Conservation (phyloP, 2,113 vertebrate genomes). For the Ursus arctos region DNA sequence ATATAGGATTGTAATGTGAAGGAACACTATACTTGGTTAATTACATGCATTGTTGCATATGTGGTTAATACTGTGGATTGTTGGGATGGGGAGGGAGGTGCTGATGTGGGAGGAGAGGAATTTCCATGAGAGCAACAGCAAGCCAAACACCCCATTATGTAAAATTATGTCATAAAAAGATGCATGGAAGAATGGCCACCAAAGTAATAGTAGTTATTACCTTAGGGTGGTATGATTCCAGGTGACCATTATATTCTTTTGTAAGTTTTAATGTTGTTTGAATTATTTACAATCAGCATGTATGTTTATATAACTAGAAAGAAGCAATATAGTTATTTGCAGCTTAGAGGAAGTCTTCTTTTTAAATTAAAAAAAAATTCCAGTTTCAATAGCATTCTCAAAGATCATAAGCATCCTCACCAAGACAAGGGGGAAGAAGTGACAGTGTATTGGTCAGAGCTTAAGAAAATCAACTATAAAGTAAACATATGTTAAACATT, state of each 20-base stretch:
- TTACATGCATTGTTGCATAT: not conserved
- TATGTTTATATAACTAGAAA: not conserved
- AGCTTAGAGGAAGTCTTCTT: not conserved
- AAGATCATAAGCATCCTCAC: not conserved
- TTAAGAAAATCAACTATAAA: constrained; percentile 41
- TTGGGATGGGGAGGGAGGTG: not conserved
- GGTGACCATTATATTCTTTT: not conserved
- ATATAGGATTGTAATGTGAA: not conserved
- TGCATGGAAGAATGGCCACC: not conserved
- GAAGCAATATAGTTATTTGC: not conserved
- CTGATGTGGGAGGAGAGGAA: not conserved
- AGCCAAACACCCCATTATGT: not conserved
- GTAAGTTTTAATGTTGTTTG: not conserved
- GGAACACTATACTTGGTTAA: not conserved
- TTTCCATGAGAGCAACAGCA: not conserved
- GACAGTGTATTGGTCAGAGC: not conserved
- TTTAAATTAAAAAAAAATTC: constrained; percentile 18
- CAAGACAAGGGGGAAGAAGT: not conserved
- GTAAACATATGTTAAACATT: not conserved
- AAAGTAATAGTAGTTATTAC: not conserved
- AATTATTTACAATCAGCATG: constrained; percentile 4
- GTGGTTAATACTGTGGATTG: not conserved
- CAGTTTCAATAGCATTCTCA: constrained; percentile 41
- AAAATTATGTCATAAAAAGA: constrained; percentile 3
- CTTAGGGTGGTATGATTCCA: not conserved